These are phyloP conservation scores for Apoda limacodes DNA, from an alignment of 2,888 invertebrate species.

Conservation along the genomic window DNA sequence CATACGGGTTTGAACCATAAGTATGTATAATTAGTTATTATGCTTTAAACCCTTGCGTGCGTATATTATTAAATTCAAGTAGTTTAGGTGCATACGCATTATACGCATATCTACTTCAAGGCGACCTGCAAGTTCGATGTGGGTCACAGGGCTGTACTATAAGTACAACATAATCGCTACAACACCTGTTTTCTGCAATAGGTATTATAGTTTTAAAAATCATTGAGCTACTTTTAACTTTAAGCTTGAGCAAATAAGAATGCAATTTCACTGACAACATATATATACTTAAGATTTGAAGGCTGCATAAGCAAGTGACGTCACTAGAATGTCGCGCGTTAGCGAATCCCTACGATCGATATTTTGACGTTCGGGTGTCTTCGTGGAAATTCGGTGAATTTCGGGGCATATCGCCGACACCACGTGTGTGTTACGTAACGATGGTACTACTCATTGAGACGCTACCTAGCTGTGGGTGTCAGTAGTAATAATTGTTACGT, in stretches of 20 bases:
- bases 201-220: neutral
- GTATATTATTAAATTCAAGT: too few species aligned
- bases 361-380: constrained; percentile 37
- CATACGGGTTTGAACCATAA: too few species aligned
- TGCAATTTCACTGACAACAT: too few species aligned
- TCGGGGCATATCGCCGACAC: constrained; percentile 36
- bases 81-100: constrained; percentile 44
- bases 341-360: constrained; percentile 47
- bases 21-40: too few species aligned
- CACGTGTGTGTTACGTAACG: constrained; percentile 63
- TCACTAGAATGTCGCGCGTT: constrained; percentile 51
- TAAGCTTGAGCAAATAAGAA: too few species aligned
- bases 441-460: constrained; percentile 61
- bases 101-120: constrained; percentile 38
- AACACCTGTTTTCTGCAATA: neutral
- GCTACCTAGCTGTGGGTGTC: too few species aligned
- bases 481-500: too few species aligned
- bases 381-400: constrained; percentile 35
- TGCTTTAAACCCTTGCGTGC: too few species aligned
- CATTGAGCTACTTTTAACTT: too few species aligned
- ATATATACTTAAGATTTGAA: too few species aligned
- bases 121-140: constrained; percentile 33
- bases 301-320: constrained; percentile 52
- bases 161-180: neutral
- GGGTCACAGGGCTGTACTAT: constrained; percentile 48